Evolutionary conservation across 2,888 invertebrate species (phyloP).

Genomic region (Suillia variegata): DNA sequence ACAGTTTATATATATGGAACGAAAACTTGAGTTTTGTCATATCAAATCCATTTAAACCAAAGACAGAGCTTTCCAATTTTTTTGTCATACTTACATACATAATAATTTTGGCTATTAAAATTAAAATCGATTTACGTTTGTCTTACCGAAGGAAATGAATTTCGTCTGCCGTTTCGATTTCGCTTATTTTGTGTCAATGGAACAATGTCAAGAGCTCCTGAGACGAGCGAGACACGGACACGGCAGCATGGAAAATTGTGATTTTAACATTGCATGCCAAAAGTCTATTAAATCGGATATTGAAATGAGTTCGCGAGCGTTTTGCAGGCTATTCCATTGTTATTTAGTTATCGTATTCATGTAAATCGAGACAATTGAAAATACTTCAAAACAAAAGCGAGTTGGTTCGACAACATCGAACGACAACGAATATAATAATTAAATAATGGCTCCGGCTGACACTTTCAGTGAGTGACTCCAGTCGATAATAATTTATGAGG

Average conservation of each 20-base stretch:
- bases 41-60: too few species aligned
- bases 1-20: too few species aligned
- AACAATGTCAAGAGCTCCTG: slow-evolving; percentile 27
- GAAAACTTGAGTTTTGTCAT: too few species aligned
- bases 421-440: background rate
- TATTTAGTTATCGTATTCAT: too few species aligned
- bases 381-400: too few species aligned
- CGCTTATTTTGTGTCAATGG: slow-evolving; percentile 25
- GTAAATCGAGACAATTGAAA: too few species aligned
- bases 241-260: slow-evolving; percentile 3
- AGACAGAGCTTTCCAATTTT: too few species aligned
- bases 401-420: too few species aligned
- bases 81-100: too few species aligned
- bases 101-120: slow-evolving; percentile 20
- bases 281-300: background rate
- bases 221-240: background rate
- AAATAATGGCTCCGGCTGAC: background rate
- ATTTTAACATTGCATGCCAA: slow-evolving; percentile 28
- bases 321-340: too few species aligned
- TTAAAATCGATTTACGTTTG: slow-evolving; percentile 21
- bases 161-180: slow-evolving; percentile 2
- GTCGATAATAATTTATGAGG: background rate
- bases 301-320: too few species aligned
- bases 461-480: background rate
- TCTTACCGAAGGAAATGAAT: background rate